phyloP scores from a whole-genome alignment of 37 sponge, comb jelly and placozoan genomes.

The Cliona cf. orientalis region DNA sequence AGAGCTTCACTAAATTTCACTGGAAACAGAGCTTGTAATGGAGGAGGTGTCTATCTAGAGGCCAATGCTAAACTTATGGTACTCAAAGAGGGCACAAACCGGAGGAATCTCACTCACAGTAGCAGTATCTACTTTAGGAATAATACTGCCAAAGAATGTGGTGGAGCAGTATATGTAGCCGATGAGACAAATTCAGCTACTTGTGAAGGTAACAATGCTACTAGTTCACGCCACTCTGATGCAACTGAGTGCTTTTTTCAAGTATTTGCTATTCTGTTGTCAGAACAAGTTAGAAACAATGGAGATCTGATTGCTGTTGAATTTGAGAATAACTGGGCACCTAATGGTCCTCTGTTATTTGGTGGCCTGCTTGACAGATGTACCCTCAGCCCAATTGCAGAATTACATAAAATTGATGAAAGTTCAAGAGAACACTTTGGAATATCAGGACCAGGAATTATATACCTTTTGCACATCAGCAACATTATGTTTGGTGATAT shows the following conservation, averaged over 20 bases:
- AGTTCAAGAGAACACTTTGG: not conserved
- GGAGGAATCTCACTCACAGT: not conserved
- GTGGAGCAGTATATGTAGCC: not conserved
- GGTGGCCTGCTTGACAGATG: not conserved
- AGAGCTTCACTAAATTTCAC: not conserved
- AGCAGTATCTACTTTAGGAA: not conserved
- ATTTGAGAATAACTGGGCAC: not conserved
- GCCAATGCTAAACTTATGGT: not conserved
- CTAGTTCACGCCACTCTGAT: no score
- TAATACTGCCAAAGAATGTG: not conserved
- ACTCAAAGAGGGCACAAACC: not conserved
- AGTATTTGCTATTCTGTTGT: no score
- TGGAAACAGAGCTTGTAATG: not conserved
- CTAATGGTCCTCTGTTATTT: not conserved
- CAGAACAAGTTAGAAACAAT: no score
- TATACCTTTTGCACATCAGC: not conserved
- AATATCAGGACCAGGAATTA: no score
- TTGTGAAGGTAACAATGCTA: not conserved
- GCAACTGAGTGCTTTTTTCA: no score
- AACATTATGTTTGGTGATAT: not conserved
- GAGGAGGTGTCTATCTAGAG: not conserved
- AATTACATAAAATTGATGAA: not conserved
- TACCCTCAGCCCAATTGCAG: not conserved
- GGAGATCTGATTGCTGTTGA: not conserved
- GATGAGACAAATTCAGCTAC: not conserved